Base-by-base conservation (phyloP, 2,888 invertebrate genomes). In the Heterodera filipjevi region DNA sequence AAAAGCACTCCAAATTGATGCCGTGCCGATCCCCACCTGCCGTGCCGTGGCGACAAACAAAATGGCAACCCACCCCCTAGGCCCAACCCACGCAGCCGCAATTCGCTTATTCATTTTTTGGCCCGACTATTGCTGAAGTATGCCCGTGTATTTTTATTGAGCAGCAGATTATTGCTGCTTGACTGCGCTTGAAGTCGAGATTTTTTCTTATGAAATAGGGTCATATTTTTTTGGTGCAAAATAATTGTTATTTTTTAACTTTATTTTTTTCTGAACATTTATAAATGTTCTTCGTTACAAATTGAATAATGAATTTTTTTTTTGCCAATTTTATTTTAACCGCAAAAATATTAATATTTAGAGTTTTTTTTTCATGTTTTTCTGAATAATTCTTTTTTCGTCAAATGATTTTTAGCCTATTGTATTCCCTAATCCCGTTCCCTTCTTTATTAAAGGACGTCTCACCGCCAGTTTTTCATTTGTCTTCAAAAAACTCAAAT, bases 11-110 rank as follows among this genome's bases (percentile, higher is more conserved):
- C n/a, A 59, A n/a, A n/a, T 59, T 14, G 39, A 10, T 39, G 39
- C 39, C 39, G 59, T 59, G 59, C 59, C 59, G 59, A 59, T 59
- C 59, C 59, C 59, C 59, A 59, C 59, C 59, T 59, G 59, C 59
- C 59, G 49, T 49, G 49, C 49, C 49, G n/a, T 49, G 46, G 19
- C 14, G 19, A 49, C 12, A 8, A 59, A 59, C 59, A 59, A 59
- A 59, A 59, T 22, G 59, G n/a, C 59, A 59, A 3, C 12, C 12
- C 2, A 8, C 46, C n/a, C n/a, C n/a, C n/a, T n/a, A n/a, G n/a
- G n/a, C n/a, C 59, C 59, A 59, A 3, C 12, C 12, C 2, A 8
- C 46, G 16, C 46, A 8, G 16, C 46, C 12, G 10, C 46, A 49
- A 49, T 3, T n/a, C 22, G 5, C n/a, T 59, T n/a, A n/a, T 59